A percentile compares a stretch with the other conserved stretches of the same genome.
Evolutionary conservation across 2,888 invertebrate genomes (phyloP).

Genomic region (Hypomecis atomaria): DNA sequence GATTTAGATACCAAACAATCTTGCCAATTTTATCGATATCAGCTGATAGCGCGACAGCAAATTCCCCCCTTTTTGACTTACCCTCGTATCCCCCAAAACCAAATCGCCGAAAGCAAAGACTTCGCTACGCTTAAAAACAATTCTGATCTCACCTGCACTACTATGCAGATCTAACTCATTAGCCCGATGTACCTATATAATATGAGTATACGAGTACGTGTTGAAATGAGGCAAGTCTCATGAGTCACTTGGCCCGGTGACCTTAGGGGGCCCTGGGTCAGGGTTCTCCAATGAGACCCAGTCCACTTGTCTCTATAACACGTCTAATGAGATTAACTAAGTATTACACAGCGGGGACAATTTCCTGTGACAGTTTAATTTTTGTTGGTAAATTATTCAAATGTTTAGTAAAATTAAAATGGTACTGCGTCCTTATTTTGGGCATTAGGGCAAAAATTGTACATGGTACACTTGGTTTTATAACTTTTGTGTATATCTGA

Average conservation of each 20-base stretch:
- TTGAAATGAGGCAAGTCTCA: not conserved
- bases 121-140: not conserved
- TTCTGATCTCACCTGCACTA: not conserved
- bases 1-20: too few species aligned
- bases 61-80: too few species aligned
- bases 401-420: too few species aligned
- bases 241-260: conserved; percentile 30
- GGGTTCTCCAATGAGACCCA: conserved; percentile 37
- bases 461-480: too few species aligned
- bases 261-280: conserved; percentile 34
- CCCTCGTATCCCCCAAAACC: too few species aligned
- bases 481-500: too few species aligned
- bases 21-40: too few species aligned
- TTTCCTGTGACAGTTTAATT: not conserved
- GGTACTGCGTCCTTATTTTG: too few species aligned
- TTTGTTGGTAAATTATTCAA: not conserved
- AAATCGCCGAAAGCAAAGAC: too few species aligned
- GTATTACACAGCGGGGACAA: conserved; percentile 6
- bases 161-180: conserved; percentile 1
- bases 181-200: not conserved
- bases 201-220: too few species aligned
- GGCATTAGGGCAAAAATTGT: too few species aligned
- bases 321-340: conserved; percentile 39
- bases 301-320: conserved; percentile 40
- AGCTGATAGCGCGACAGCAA: too few species aligned